Conservation (phyloP, 2,113 vertebrate genomes). For the Triplophysa rosa region DNA sequence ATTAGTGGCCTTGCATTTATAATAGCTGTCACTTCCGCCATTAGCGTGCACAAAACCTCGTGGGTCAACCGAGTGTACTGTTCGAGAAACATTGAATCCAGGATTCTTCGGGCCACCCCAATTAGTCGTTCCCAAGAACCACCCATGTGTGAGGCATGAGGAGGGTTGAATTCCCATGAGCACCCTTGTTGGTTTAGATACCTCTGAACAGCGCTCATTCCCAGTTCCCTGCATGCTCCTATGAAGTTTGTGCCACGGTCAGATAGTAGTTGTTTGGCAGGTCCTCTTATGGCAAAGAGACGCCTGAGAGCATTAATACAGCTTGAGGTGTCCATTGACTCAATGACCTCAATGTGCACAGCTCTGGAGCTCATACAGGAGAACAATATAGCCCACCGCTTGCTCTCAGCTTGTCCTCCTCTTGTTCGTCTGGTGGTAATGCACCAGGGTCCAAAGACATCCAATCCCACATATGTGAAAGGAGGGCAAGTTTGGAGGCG, state of each 20-base stretch:
- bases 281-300: constrained; percentile 37
- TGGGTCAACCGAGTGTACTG: not conserved
- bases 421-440: constrained; percentile 24
- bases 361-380: constrained; percentile 36
- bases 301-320: constrained; percentile 33
- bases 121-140: constrained; percentile 2
- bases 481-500: constrained; percentile 28
- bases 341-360: constrained; percentile 37
- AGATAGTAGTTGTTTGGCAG: constrained; percentile 26
- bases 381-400: constrained; percentile 46
- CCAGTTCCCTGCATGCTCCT: constrained; percentile 19
- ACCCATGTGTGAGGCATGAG: not conserved
- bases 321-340: constrained; percentile 24
- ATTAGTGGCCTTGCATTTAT: too few relatives aligned
- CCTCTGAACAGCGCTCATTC: not conserved
- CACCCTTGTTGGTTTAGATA: constrained; percentile 41
- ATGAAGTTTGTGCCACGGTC: constrained; percentile 37
- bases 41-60: not conserved
- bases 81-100: not conserved
- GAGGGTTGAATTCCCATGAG: constrained; percentile 19
- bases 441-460: constrained; percentile 34
- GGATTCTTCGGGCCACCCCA: constrained; percentile 31
- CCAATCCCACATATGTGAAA: not conserved
- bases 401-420: constrained; percentile 45
- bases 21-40: not conserved